These are phyloP conservation scores for Falco columbarius DNA, from an alignment of 2,797 vertebrate species.

Conservation along the genomic window DNA sequence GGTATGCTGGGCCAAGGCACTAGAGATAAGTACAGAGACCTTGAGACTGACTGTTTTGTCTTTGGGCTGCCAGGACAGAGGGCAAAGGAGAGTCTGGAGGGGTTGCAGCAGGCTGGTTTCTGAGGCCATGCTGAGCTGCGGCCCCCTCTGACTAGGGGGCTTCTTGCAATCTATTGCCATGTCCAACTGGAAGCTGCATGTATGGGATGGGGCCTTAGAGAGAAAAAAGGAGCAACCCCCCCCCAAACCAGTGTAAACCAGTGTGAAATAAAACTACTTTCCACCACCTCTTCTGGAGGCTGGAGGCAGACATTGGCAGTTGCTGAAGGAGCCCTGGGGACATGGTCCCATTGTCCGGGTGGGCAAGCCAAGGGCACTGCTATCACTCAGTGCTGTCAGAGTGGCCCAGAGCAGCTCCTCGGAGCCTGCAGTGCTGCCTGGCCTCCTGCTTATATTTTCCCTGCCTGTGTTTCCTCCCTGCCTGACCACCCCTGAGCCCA, in stretches of 20 bases:
- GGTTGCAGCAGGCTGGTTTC: neutral
- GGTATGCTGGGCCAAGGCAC: neutral
- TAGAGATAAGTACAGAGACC: neutral
- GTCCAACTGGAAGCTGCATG: neutral
- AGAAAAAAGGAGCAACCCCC: neutral
- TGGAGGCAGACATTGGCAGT: neutral
- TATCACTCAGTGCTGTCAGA: neutral
- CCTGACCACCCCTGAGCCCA: neutral
- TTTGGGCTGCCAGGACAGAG: neutral
- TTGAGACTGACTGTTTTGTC: neutral
- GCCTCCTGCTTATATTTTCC: neutral
- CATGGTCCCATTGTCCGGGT: fast-evolving
- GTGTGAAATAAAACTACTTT: neutral
- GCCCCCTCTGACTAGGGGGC: neutral
- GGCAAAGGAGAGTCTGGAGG: neutral
- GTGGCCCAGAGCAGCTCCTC: neutral
- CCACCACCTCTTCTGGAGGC: neutral
- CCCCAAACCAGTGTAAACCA: neutral
- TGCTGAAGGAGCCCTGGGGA: neutral
- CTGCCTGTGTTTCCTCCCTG: neutral
- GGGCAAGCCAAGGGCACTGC: neutral
- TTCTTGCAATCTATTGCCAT: neutral
- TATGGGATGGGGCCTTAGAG: neutral
- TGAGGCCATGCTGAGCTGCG: neutral
- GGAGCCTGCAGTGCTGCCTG: neutral